These are phyloP conservation scores for Ammodytes dubius DNA, from an alignment of 2,113 vertebrate species.

Conservation along the genomic window DNA sequence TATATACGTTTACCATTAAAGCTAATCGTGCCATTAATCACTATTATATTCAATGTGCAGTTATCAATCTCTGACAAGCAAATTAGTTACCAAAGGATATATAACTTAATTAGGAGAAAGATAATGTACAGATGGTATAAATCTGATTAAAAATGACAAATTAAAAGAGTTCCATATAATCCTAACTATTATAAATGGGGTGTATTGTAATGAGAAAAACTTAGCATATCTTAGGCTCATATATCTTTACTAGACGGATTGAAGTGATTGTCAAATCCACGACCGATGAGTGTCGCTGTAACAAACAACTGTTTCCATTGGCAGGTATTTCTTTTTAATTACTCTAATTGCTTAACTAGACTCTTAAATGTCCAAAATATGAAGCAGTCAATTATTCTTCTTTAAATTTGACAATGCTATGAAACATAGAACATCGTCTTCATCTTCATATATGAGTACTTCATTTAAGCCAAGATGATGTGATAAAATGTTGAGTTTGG, in stretches of 20 bases:
- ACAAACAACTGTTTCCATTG: not conserved
- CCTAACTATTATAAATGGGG: conserved; percentile 29
- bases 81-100: conserved; percentile 28
- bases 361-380: not conserved
- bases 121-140: conserved; percentile 1
- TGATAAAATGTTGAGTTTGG: not conserved
- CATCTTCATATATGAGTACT: not conserved
- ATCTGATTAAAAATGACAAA: conserved; percentile 23
- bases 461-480: not conserved
- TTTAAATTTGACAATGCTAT: not conserved
- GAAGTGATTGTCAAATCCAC: not conserved
- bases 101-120: conserved; percentile 30
- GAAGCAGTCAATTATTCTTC: not conserved
- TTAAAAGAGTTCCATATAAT: conserved; percentile 7
- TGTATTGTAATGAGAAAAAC: not conserved
- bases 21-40: conserved; percentile 48
- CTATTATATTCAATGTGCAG: conserved; percentile 4
- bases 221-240: not conserved
- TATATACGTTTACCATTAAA: conserved; percentile 7
- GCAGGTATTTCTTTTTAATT: not conserved
- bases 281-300: not conserved
- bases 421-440: not conserved
- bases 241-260: conserved; percentile 19
- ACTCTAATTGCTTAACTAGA: not conserved
- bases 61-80: conserved; percentile 38